phyloP scores from a whole-genome alignment of 1,140 invertebrate genomes.

The Ooceraea biroi region DNA sequence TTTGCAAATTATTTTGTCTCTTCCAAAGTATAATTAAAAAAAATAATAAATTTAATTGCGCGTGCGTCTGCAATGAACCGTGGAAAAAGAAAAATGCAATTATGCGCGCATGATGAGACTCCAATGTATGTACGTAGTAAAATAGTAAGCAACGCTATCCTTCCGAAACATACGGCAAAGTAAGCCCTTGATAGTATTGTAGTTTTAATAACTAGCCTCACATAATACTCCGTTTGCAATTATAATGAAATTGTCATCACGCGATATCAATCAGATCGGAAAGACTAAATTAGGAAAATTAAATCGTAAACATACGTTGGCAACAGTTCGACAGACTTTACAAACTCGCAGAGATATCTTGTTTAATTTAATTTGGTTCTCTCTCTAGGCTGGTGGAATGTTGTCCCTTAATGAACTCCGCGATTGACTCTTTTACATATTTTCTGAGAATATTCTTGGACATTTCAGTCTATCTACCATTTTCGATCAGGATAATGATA shows the following conservation, averaged over 20 bases:
- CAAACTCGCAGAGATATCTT: slow-evolving; percentile 46
- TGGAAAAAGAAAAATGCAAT: slow-evolving; percentile 53
- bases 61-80: slow-evolving; percentile 29
- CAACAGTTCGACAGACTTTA: slow-evolving; percentile 49
- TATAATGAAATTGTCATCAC: slow-evolving; percentile 64
- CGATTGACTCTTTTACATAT: slow-evolving; percentile 46
- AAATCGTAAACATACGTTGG: slow-evolving; percentile 63
- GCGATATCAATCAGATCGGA: slow-evolving; percentile 6
- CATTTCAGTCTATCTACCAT: slow-evolving; percentile 62
- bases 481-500: slow-evolving; percentile 74
- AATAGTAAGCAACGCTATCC: slow-evolving; percentile 55
- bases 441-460: slow-evolving; percentile 51
- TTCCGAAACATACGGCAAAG: slow-evolving; percentile 33
- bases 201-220: slow-evolving; percentile 36
- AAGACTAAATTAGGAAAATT: slow-evolving; percentile 31
- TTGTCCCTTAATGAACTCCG: slow-evolving; percentile 57
- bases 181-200: slow-evolving; percentile 38
- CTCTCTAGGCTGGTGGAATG: slow-evolving; percentile 66
- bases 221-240: slow-evolving; percentile 38
- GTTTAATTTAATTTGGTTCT: slow-evolving; percentile 45
- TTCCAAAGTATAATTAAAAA: slow-evolving; percentile 9
- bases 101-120: slow-evolving; percentile 39
- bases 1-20: slow-evolving; percentile 8
- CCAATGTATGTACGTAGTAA: slow-evolving; percentile 16
- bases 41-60: not conserved